These are phyloP conservation scores for Pachycephus smyrnensis DNA, from an alignment of 2,888 invertebrate species.

Conservation along the genomic window DNA sequence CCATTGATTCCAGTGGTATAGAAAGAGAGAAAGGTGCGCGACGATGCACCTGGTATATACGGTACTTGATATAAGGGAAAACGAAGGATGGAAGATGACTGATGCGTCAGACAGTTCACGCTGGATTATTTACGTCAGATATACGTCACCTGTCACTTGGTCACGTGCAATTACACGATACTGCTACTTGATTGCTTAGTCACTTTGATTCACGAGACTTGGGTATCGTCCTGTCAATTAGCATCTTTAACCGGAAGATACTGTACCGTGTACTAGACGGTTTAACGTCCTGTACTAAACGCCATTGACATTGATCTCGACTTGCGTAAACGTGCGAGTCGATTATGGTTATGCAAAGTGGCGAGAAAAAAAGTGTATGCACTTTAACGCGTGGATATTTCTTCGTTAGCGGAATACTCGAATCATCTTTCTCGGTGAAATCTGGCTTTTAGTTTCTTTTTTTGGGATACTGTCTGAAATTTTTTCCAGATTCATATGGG, in stretches of 20 bases:
- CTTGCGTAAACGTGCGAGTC: slow-evolving; percentile 1
- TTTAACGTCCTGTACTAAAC: not conserved
- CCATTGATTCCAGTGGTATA: not conserved
- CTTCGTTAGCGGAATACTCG: not conserved
- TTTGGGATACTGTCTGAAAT: not conserved
- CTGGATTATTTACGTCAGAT: slow-evolving; percentile 14
- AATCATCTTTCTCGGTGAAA: not conserved
- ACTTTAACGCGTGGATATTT: slow-evolving; percentile 11
- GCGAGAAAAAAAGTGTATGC: slow-evolving; percentile 3
- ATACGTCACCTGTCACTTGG: slow-evolving; percentile 17
- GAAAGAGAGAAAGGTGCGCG: slow-evolving; percentile 4
- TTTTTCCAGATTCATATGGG: not conserved
- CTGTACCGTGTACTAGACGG: not conserved
- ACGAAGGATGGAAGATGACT: not conserved
- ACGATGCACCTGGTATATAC: not conserved
- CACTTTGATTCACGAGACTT: slow-evolving; percentile 51
- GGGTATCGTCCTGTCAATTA: slow-evolving; percentile 38
- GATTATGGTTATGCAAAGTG: slow-evolving; percentile 1
- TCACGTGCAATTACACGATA: slow-evolving; percentile 34
- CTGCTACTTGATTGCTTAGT: slow-evolving; percentile 5
- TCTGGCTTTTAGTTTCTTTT: not conserved
- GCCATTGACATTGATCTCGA: slow-evolving; percentile 25
- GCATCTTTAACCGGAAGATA: slow-evolving; percentile 23
- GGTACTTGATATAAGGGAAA: not conserved
- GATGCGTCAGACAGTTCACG: not conserved